Percentiles rank a stretch among this genome's conserved stretches.
These are phyloP conservation scores for Scaptomyza montana DNA, from an alignment of 1,140 invertebrate genomes.

Conservation along the genomic window DNA sequence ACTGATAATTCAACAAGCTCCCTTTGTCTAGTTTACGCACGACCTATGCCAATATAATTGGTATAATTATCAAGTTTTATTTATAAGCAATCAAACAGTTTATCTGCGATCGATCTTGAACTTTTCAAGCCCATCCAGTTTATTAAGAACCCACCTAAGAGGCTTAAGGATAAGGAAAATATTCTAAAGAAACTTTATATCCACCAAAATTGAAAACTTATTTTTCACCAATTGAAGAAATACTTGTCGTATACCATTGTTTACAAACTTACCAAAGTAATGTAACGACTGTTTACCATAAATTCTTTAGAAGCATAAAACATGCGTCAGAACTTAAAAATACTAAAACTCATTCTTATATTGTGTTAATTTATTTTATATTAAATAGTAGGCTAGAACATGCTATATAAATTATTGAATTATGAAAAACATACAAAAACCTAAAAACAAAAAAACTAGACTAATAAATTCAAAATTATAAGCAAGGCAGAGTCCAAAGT, in stretches of 20 bases:
- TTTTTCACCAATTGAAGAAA: neutral
- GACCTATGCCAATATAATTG: constrained; percentile 22
- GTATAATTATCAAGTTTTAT: constrained; percentile 14
- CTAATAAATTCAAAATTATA: neutral
- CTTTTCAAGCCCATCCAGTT: neutral
- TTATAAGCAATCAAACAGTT: neutral
- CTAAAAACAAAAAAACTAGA: neutral
- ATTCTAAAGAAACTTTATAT: neutral
- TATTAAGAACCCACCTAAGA: neutral
- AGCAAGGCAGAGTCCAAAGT: neutral
- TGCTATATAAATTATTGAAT: neutral
- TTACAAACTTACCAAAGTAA: neutral
- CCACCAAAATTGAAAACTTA: neutral
- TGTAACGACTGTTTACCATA: no score
- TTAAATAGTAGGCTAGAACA: constrained; percentile 6
- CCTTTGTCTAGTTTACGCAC: neutral
- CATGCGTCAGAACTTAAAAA: no score
- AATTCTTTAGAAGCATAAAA: neutral
- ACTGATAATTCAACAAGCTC: constrained; percentile 1
- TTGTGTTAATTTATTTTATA: neutral
- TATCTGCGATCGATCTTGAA: neutral
- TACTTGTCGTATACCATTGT: neutral
- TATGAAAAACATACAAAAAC: neutral
- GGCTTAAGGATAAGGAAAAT: neutral
- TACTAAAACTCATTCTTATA: neutral